Evolutionary conservation across 2,888 invertebrate genomes (phyloP), one percentile per base, ranked within the genome.

Genomic region (Caenorhabditis panamensis): DNA sequence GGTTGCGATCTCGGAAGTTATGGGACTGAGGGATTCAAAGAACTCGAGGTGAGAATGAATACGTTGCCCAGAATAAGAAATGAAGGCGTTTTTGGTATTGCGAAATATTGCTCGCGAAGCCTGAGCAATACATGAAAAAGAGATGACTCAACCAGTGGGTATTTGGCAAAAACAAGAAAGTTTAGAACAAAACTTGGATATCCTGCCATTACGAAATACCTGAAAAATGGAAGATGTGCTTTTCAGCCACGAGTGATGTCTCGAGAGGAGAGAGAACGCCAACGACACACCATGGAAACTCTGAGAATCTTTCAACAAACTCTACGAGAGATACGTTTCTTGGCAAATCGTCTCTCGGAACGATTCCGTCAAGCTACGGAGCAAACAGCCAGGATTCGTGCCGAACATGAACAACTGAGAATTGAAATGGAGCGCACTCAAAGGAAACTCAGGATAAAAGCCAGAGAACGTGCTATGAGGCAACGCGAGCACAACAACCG

Each of bases 271-370:
- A 3, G n/a, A 20, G 47, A 20, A n/a, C 47, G 47, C 47, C 20
- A 18, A 4, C 47, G 20, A 18, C n/a, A 18, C 11, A 2, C 3
- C 20, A n/a, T 18, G 24, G 51, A 51, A 51, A 26, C 67, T 16
- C n/a, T 67, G 1, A 44, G 67, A 1, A 18, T 56, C 9, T 67
- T 67, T 16, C 58, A 67, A n/a, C 20, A 67, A 3, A 58, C 67
- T 0, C 31, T 67, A 0, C 9, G 54, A 6, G 58, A 67, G n/a
- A 41, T 67, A 5, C 56, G 67, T 16, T 22, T 3, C 1, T n/a
- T 67, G n/a, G 58, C 67, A 4, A 31, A 56, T 13, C 58, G 54
- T 6, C 37, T 67, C 16, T 28, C 56, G 6, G 58, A 54, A 31
- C 37, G 37, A 3, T 59, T 41, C 16, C 59, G 41, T 20, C 18